Base-by-base conservation (phyloP, 23 tunicate species). In the Trididemnum clinides region DNA sequence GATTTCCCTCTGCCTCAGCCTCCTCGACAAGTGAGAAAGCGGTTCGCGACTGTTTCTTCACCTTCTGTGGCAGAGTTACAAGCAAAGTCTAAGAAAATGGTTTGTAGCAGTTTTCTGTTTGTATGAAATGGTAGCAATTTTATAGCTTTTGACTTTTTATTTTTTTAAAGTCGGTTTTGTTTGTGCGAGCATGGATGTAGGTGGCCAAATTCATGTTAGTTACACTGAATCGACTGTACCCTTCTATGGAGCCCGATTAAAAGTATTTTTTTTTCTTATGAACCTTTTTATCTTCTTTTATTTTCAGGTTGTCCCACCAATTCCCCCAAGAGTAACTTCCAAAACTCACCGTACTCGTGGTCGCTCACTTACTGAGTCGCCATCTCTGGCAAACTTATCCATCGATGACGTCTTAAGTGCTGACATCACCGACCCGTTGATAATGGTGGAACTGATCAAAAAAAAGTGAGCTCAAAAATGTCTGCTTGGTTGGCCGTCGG, bases 341-440 rank as follows among this genome's bases (percentile, higher is more conserved):
- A 78, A 83, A 18, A 65, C n/a, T 62, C 81, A 1, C 34, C 85
- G 2, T 32, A 85, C 22, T 35, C 82, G 20, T n/a, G 54, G 7
- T 39, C 91, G 28, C 18, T 50, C 34, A 76, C 66, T 29, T 28
- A 73, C 39, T 69, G 58, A 82, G 57, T 6, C 37, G 6, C 30
- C n/a, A 5, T 23, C 57, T 20, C 36, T 86, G n/a, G 33, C n/a
- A 7, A 57, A 84, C 74, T 77, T 73, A 7, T 33, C 85, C 19
- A 18, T 91, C 19, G 96, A 91, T 57, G 88, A 84, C 54, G 69
- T 93, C 0, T 27, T 89, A 23, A 80, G 87, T 0, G 90, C 89
- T 19, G 88, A 89, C 81, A 89, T 93, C 1, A 70, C 39, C 1
- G 94, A 93, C 38, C 95, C 98, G 28, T 50, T 85, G 32, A 64